A percentile compares a stretch with the other conserved stretches of the same genome.
Evolutionary conservation across 2,888 invertebrate genomes (phyloP).

Genomic region (Ophion ventricosus): DNA sequence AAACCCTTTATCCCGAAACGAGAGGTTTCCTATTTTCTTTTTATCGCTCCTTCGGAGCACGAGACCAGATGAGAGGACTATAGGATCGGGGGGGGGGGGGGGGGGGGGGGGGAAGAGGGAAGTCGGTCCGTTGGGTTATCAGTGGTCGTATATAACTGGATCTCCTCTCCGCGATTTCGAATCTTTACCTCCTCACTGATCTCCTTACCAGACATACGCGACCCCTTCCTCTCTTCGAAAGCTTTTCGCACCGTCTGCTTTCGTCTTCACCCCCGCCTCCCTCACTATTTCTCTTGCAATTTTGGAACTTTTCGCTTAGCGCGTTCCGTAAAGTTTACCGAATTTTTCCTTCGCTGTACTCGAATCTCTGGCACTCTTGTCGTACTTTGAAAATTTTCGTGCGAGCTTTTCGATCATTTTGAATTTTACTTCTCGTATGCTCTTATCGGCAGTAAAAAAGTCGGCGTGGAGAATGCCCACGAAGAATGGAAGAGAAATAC

Average conservation of each 20-base stretch:
- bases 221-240: slow-evolving; percentile 25
- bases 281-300: slow-evolving; percentile 28
- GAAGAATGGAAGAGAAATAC: not conserved
- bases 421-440: slow-evolving; percentile 13
- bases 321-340: slow-evolving; percentile 43
- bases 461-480: not conserved
- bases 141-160: slow-evolving; percentile 65
- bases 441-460: not conserved
- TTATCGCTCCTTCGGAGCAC: slow-evolving; percentile 47
- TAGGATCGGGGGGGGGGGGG: slow-evolving; percentile 26
- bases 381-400: slow-evolving; percentile 20
- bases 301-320: slow-evolving; percentile 58
- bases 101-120: slow-evolving; percentile 4
- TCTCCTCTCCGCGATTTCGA: slow-evolving; percentile 59
- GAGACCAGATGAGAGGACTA: slow-evolving; percentile 33
- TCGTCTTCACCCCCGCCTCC: slow-evolving; percentile 14
- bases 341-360: slow-evolving; percentile 28
- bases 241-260: slow-evolving; percentile 22
- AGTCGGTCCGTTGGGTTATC: slow-evolving; percentile 57
- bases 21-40: slow-evolving; percentile 56
- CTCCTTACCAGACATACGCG: slow-evolving; percentile 17
- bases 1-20: slow-evolving; percentile 19
- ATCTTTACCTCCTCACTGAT: slow-evolving; percentile 56
- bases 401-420: slow-evolving; percentile 46
- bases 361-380: slow-evolving; percentile 1